Base-by-base conservation (phyloP, 1,140 invertebrate species). In the Aleiodes sp. region DNA sequence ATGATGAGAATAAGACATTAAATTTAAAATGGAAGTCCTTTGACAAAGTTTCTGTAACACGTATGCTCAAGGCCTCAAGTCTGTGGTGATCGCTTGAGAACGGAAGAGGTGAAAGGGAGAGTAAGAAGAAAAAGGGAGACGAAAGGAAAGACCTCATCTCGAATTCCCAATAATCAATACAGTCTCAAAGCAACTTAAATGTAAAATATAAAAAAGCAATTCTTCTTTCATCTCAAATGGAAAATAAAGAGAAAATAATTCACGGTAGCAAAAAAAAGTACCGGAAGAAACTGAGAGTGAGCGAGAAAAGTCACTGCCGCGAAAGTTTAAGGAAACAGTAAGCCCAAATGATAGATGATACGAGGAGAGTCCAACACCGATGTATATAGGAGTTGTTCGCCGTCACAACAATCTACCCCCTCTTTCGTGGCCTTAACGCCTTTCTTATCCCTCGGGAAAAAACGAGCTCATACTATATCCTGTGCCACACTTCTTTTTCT, bases 361-460 rank as follows among this genome's bases (percentile, higher is more conserved):
- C 1, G 6, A 10, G n/a, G 39, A 43, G 39, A 43, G 39, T 43
- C 39, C 75, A 80, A 74, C 74, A 74, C 70, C 67, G 71, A 66
- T 71, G 70, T 76, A 68, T 75, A 77, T 59, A 75, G 68, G 19
- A 4, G 56, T n/a, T n/a, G n/a, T 68, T 72, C 70, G 75, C 81
- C 80, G 80, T 82, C 83, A 82, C 80, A 83, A 82, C 82, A 83
- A 82, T 73, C 71, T 77, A 75, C 73, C 75, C 76, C 75, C 73
- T 60, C 67, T 43, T 16, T 43, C 39, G 12, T 43, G 68, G 73
- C 72, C 74, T 79, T 79, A 76, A 74, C 76, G 73, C 78, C 78
- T 78, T 80, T 75, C 76, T 79, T 77, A 77, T 81, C 81, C 80
- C 77, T 69, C 60, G 77, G 76, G 76, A 79, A 78, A n/a, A n/a